Evolutionary conservation across 2,888 invertebrate genomes (phyloP), one percentile per base, ranked within the genome.

Genomic region (Cosmopolites sordidus): DNA sequence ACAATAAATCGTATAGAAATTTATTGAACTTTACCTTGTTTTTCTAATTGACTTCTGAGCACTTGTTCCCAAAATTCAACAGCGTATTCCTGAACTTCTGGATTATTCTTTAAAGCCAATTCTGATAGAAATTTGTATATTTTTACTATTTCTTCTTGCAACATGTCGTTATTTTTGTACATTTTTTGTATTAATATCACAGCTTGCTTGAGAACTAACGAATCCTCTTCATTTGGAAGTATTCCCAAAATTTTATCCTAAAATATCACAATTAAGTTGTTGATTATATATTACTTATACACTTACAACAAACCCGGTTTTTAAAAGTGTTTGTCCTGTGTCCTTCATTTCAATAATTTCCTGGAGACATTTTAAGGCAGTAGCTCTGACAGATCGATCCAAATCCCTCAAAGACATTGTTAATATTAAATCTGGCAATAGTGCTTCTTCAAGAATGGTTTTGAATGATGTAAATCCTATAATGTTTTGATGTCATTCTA

Each of bases 61-160:
- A 87, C 84, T 6, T 79, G 74, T 45, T 79, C 79, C 89, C 90
- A 91, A 66, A 87, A 90, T 52, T 78, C 76, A 1, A 91, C 68
- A 0, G 87, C 84, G 48, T 79, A 81, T 0, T 84, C 74, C 70
- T 89, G 88, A 0, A 89, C 89, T 68, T 91, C 90, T 87, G 89
- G 89, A 66, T 89, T 79, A 69, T 91, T 91, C 8, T 79, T 75
- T 0, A 84, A 77, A 0, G 86, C 83, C 1, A 86, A 81, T 11
- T 80, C 76, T 0, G 81, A 78, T 79, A 89, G 83, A 2, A 83
- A 79, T 17, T 79, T 78, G 63, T 82, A 83, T 3, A 89, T 50
- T 43, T 53, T 53, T 3, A 15, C 11, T 15, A 33, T 47, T 11
- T 46, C 47, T 30, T 27, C 69, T 14, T 73, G 72, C n/a, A 79